These are phyloP conservation scores for Perccottus glenii DNA, from an alignment of 2,113 vertebrate genomes.

Conservation along the genomic window DNA sequence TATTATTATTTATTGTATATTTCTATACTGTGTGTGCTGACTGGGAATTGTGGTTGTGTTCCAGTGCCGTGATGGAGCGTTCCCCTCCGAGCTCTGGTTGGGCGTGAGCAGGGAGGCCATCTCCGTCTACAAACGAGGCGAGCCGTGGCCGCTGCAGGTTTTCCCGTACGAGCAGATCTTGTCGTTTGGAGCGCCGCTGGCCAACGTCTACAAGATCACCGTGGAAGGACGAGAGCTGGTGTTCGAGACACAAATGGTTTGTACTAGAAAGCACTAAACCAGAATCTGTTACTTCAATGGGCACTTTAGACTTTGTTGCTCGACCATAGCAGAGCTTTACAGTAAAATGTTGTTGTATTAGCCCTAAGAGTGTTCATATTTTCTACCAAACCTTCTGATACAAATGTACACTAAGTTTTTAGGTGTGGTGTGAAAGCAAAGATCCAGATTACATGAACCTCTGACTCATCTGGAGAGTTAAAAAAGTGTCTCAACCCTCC, in stretches of 20 bases:
- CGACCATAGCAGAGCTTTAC: no score
- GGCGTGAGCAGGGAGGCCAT: conserved; percentile 91
- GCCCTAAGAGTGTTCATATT: no score
- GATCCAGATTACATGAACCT: no score
- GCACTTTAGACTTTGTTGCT: no score
- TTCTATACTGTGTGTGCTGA: not conserved
- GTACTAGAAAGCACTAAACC: conserved; percentile 3
- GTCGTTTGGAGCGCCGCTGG: conserved; percentile 93
- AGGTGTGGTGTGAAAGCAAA: no score
- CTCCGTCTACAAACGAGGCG: conserved; percentile 94
- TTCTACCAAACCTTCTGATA: no score
- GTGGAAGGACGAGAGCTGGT: conserved; percentile 92
- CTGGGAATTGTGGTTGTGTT: not conserved
- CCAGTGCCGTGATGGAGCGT: conserved; percentile 89
- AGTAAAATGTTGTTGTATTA: no score
- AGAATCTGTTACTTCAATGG: no score
- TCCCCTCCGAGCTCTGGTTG: conserved; percentile 92
- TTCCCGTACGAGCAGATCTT: conserved; percentile 95
- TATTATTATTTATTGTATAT: no score
- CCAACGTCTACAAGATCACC: conserved; percentile 94
- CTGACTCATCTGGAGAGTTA: no score
- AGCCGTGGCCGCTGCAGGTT: conserved; percentile 89
- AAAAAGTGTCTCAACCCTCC: not conserved
- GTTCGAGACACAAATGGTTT: conserved; percentile 93
- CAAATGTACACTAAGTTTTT: no score